phyloP scores from a whole-genome alignment of 92 coral and sea anemone species.

The Porites cylindrica region DNA sequence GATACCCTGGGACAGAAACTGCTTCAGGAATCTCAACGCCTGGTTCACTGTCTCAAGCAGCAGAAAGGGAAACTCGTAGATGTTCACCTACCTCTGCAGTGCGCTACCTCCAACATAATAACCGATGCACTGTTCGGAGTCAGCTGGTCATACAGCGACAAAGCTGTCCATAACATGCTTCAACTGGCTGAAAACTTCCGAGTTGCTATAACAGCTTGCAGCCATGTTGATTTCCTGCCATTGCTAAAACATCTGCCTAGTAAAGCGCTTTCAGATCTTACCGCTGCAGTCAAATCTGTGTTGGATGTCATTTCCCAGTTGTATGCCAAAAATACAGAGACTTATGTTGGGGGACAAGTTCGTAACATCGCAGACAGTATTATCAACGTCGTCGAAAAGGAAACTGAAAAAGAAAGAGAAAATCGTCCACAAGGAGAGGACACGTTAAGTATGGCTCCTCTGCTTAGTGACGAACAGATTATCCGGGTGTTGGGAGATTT shows the following conservation, averaged over 20 bases:
- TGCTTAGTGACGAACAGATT: conserved; percentile 43
- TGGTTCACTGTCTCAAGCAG: conserved; percentile 52
- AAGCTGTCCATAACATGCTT: conserved; percentile 51
- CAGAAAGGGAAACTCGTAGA: conserved; percentile 64
- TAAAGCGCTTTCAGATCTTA: conserved; percentile 41
- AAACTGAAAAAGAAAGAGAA: conserved; percentile 28
- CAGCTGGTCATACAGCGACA: conserved; percentile 43
- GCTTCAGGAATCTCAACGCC: conserved; percentile 48
- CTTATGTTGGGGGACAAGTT: conserved; percentile 65
- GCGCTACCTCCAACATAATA: conserved; percentile 77
- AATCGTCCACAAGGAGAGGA: conserved; percentile 10
- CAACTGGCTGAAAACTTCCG: conserved; percentile 56
- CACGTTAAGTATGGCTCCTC: conserved; percentile 26
- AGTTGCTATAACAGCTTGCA: conserved; percentile 52
- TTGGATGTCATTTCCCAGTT: conserved; percentile 44
- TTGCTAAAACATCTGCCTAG: conserved; percentile 65
- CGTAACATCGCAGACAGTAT: conserved; percentile 84
- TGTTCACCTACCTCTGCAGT: conserved; percentile 52
- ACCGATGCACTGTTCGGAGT: conserved; percentile 74
- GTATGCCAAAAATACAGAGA: conserved; percentile 63
- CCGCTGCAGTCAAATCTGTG: neutral
- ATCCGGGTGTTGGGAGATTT: conserved; percentile 41
- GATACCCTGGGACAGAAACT: conserved; percentile 61
- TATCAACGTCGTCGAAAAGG: conserved; percentile 54
- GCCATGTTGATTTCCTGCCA: conserved; percentile 78